These are phyloP conservation scores for Platyscapa corneri DNA, from an alignment of 1,140 invertebrate species.

Conservation along the genomic window DNA sequence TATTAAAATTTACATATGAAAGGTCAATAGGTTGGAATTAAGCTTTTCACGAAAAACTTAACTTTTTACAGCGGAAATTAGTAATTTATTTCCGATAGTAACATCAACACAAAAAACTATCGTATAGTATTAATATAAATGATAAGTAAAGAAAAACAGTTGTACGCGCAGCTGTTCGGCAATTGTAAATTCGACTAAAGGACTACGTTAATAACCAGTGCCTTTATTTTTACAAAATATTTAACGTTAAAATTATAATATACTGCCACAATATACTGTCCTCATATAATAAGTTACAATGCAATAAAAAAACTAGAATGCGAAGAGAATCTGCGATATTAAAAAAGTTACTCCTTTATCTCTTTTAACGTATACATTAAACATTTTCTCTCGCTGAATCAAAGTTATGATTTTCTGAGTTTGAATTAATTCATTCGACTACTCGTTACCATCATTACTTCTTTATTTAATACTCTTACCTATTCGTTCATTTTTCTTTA, in stretches of 20 bases:
- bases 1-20: no score
- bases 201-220: no score
- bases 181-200: no score
- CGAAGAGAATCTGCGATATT: constrained; percentile 21
- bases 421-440: constrained; percentile 29
- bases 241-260: neutral
- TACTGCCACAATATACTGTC: no score
- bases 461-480: neutral
- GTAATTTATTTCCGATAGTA: no score
- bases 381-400: constrained; percentile 9
- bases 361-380: constrained; percentile 28
- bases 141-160: no score
- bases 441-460: constrained; percentile 17
- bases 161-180: no score
- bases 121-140: no score
- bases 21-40: no score
- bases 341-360: constrained; percentile 37
- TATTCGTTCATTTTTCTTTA: neutral
- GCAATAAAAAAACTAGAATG: constrained; percentile 6
- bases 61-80: no score
- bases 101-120: no score
- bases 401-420: constrained; percentile 32
- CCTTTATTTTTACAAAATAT: neutral
- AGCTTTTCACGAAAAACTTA: no score
- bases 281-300: neutral